phyloP scores from a whole-genome alignment of 2,888 invertebrate genomes.

The Capitulum mitella region DNA sequence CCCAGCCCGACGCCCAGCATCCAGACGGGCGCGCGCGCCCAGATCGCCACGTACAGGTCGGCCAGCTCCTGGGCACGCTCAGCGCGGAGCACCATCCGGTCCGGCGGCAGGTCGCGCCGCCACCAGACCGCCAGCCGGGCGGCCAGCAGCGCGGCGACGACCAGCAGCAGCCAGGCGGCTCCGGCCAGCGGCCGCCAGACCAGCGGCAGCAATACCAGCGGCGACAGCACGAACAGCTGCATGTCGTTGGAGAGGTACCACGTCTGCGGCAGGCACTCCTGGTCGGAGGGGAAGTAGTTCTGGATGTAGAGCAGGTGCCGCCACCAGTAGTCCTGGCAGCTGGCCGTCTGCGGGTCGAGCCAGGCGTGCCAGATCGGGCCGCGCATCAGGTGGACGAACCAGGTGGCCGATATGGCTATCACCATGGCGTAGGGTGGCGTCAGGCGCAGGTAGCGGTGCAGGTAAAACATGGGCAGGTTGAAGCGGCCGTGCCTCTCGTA shows the following conservation, averaged over 20 bases:
- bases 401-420: neutral
- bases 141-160: neutral
- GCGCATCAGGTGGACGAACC: neutral
- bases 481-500: neutral
- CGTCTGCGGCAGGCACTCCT: neutral
- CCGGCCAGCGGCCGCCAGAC: slow-evolving; percentile 17
- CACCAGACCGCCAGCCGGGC: slow-evolving; percentile 22
- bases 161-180: neutral
- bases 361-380: neutral
- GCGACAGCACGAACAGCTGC: slow-evolving; percentile 28
- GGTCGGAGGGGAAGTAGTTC: neutral
- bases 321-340: neutral
- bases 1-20: slow-evolving; percentile 27
- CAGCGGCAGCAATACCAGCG: slow-evolving; percentile 28
- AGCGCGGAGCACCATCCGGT: neutral
- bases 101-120: slow-evolving; percentile 22
- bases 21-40: slow-evolving; percentile 29
- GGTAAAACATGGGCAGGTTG: neutral
- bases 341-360: neutral
- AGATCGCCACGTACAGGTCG: neutral
- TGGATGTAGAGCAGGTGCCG: slow-evolving; percentile 7
- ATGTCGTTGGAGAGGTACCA: slow-evolving; percentile 30
- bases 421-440: slow-evolving; percentile 2
- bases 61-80: neutral
- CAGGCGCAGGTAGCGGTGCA: slow-evolving; percentile 23